Percentiles rank a stretch among this genome's conserved stretches.
Evolutionary conservation across 2,888 invertebrate genomes (phyloP).

Genomic region (Unio delphinus): DNA sequence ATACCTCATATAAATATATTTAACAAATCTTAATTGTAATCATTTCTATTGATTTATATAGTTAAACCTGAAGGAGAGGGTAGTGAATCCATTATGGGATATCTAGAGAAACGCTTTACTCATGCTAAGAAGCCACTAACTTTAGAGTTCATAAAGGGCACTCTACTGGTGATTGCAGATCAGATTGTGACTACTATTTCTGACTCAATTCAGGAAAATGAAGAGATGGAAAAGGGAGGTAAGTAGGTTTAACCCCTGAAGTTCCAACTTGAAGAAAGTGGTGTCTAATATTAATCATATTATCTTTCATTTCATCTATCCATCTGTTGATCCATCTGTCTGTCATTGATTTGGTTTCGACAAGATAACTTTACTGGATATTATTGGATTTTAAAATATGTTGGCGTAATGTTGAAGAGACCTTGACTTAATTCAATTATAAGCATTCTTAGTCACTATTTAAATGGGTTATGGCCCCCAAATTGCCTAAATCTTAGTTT

Average conservation of each 20-base stretch:
- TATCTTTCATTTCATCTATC: neutral
- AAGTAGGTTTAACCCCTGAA: neutral
- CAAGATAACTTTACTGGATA: too few relatives aligned
- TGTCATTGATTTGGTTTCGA: too few relatives aligned
- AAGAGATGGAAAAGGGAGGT: constrained; percentile 55
- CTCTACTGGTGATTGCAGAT: constrained; percentile 61
- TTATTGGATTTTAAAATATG: too few relatives aligned
- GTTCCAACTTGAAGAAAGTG: neutral
- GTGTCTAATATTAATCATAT: neutral
- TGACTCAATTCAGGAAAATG: constrained; percentile 65
- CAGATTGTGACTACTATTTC: constrained; percentile 64
- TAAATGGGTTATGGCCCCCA: too few relatives aligned
- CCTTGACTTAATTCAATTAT: too few relatives aligned
- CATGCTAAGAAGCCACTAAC: constrained; percentile 47
- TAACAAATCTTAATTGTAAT: too few relatives aligned
- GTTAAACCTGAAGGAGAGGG: constrained; percentile 15
- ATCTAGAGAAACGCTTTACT: constrained; percentile 48
- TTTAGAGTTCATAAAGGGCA: constrained; percentile 63
- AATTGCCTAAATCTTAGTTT: too few relatives aligned
- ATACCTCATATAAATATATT: too few relatives aligned
- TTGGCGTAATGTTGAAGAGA: too few relatives aligned
- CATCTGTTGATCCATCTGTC: too few relatives aligned
- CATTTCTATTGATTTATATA: too few relatives aligned
- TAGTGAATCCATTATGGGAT: constrained; percentile 14
- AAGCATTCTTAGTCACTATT: too few relatives aligned